These are phyloP conservation scores for Gorsachius magnificus DNA, from an alignment of 2,797 vertebrate genomes.

Conservation along the genomic window DNA sequence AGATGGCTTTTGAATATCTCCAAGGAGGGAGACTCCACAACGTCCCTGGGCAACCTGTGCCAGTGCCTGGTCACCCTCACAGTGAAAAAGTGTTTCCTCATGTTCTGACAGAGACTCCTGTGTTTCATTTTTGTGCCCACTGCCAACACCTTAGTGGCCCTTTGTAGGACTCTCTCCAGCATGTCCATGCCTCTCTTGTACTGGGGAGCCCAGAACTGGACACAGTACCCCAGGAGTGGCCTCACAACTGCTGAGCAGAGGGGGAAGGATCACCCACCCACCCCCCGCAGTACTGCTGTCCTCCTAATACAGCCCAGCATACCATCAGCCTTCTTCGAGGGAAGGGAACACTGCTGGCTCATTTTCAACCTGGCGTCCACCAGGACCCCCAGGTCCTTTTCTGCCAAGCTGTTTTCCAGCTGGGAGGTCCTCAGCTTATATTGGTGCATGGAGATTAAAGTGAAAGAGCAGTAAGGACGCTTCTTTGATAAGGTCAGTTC, in stretches of 20 bases:
- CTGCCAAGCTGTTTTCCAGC: not conserved
- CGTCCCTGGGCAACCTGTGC: not conserved
- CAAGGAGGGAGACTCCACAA: not conserved
- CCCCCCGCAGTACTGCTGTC: not conserved
- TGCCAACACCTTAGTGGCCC: accelerated
- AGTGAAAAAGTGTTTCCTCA: not conserved
- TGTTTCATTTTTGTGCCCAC: not conserved
- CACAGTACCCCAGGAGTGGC: not conserved
- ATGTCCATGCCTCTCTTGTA: not conserved
- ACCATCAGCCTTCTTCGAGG: not conserved
- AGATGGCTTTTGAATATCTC: not conserved
- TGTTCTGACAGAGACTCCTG: not conserved
- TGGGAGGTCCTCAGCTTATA: not conserved
- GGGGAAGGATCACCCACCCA: not conserved
- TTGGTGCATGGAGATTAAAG: not conserved
- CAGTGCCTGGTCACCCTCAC: not conserved
- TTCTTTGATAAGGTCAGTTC: not conserved
- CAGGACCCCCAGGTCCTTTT: not conserved
- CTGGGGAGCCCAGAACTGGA: not conserved
- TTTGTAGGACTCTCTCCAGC: not conserved
- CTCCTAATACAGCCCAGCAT: not conserved
- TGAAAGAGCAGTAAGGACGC: not conserved
- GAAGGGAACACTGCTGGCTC: not conserved
- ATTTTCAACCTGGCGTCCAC: not conserved
- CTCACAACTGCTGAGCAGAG: not conserved